Evolutionary conservation across 2,888 invertebrate genomes (phyloP).

Genomic region (Drosophila nigritarsus): DNA sequence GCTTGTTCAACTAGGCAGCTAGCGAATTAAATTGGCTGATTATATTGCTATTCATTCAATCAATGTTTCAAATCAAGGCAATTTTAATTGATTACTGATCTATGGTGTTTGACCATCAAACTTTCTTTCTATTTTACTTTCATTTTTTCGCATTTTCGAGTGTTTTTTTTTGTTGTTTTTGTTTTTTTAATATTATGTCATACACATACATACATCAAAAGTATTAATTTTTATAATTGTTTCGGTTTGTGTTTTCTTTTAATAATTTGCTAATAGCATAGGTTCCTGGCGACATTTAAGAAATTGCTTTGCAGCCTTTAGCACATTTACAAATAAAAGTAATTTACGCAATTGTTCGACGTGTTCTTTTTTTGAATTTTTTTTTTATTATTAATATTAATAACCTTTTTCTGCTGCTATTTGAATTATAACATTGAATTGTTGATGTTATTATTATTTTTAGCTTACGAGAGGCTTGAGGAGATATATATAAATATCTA

Average conservation of each 20-base stretch:
- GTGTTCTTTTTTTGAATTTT: constrained; percentile 39
- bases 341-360: constrained; percentile 54
- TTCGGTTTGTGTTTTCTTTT: constrained; percentile 1
- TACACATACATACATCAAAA: constrained; percentile 33
- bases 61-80: constrained; percentile 41
- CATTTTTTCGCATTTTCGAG: neutral
- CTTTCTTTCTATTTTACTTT: constrained; percentile 17
- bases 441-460: constrained; percentile 49
- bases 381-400: constrained; percentile 63
- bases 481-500: constrained; percentile 53
- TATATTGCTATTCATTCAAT: constrained; percentile 20
- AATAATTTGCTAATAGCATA: constrained; percentile 15
- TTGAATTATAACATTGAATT: constrained; percentile 70
- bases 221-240: constrained; percentile 22
- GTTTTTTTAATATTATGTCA: constrained; percentile 8
- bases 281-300: constrained; percentile 24
- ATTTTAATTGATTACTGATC: constrained; percentile 32
- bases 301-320: constrained; percentile 35
- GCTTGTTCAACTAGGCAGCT: constrained; percentile 33
- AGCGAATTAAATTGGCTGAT: constrained; percentile 33
- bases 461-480: constrained; percentile 68
- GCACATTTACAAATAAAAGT: constrained; percentile 57
- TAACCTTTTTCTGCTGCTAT: constrained; percentile 65
- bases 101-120: constrained; percentile 11
- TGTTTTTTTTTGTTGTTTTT: neutral